Conservation (phyloP, 2,113 vertebrate genomes). For the Macquaria ambigua region DNA sequence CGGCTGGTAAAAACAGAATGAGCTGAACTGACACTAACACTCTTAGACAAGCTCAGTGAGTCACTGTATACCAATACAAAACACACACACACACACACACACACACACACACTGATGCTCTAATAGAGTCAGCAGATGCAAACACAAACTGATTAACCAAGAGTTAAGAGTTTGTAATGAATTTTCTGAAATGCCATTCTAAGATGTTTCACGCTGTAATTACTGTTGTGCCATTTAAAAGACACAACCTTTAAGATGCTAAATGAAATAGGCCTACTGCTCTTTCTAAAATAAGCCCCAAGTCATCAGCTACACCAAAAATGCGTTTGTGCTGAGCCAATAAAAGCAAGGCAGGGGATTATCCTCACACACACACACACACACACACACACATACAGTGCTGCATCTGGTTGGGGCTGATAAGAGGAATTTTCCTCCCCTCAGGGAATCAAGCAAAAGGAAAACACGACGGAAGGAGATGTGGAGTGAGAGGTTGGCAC, state of each 20-base stretch:
- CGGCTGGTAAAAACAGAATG: slow-evolving; percentile 23
- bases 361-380: slow-evolving; percentile 54
- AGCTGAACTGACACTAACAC: slow-evolving; percentile 67
- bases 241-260: slow-evolving; percentile 56
- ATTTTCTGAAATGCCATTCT: slow-evolving; percentile 61
- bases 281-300: slow-evolving; percentile 58
- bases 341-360: slow-evolving; percentile 71
- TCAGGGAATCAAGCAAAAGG: slow-evolving; percentile 66
- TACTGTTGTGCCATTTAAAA: slow-evolving; percentile 54
- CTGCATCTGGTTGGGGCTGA: slow-evolving; percentile 79
- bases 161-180: slow-evolving; percentile 52
- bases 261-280: slow-evolving; percentile 44
- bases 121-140: slow-evolving; percentile 22
- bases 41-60: slow-evolving; percentile 60
- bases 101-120: slow-evolving; percentile 17
- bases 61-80: slow-evolving; percentile 38
- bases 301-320: slow-evolving; percentile 67
- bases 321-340: slow-evolving; percentile 64
- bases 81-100: slow-evolving; percentile 36
- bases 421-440: slow-evolving; percentile 77
- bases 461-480: slow-evolving; percentile 60
- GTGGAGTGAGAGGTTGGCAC: slow-evolving; percentile 17
- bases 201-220: slow-evolving; percentile 66
- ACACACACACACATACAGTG: slow-evolving; percentile 30
- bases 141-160: slow-evolving; percentile 30